phyloP scores from a whole-genome alignment of 1,140 invertebrate species.

The Philopotamus ludificatus region DNA sequence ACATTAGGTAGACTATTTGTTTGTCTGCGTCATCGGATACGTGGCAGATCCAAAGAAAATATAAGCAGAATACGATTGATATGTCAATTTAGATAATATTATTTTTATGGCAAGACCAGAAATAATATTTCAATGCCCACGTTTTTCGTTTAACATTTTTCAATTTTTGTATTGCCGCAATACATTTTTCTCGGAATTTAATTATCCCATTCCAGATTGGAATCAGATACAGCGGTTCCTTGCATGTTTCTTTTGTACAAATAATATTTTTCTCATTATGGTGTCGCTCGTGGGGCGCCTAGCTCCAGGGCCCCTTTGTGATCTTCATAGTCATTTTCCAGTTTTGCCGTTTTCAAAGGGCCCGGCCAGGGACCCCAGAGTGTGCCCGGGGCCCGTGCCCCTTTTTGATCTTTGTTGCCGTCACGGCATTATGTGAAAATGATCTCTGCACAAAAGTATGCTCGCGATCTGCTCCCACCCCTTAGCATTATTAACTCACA shows the following conservation, averaged over 20 bases:
- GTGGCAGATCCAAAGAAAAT: too few relatives aligned
- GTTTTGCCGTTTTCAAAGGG: slow-evolving; percentile 20
- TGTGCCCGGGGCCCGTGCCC: background rate
- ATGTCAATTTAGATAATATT: too few relatives aligned
- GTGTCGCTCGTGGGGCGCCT: background rate
- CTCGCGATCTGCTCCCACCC: background rate
- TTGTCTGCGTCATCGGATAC: background rate
- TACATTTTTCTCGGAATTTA: too few relatives aligned
- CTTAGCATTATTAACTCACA: slow-evolving; percentile 6
- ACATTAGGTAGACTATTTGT: slow-evolving; percentile 1
- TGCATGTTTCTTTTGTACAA: background rate
- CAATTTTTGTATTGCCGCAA: too few relatives aligned
- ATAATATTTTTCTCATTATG: slow-evolving; percentile 12
- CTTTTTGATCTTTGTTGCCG: slow-evolving; percentile 13
- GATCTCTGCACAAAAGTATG: background rate
- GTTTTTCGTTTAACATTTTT: too few relatives aligned
- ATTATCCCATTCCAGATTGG: background rate
- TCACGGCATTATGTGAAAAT: background rate
- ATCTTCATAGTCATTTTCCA: slow-evolving; percentile 18
- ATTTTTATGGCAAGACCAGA: too few relatives aligned
- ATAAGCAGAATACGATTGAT: too few relatives aligned
- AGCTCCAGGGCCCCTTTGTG: slow-evolving; percentile 12
- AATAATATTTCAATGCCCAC: too few relatives aligned
- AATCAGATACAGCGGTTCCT: background rate
- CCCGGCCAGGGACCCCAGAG: background rate